Base-by-base conservation (phyloP, 2,888 invertebrate species). In the Chrysodeixis includens region DNA sequence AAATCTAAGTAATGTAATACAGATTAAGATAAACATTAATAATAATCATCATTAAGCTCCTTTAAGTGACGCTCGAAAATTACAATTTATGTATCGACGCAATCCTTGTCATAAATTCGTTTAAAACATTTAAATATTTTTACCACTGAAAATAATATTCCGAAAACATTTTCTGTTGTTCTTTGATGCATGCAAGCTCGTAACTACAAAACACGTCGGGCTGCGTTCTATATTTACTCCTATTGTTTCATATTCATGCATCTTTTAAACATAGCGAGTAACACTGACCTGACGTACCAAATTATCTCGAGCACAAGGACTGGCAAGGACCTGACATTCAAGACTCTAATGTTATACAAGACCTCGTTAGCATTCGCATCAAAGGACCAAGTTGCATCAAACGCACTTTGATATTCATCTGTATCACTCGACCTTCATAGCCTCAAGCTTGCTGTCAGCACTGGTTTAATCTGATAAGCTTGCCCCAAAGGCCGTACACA, bases 401-500 rank as follows among this genome's bases (percentile, higher is more conserved):
- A 40, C 35, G 16, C 20, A 7, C 52, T 8, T 0, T 51, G n/a
- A 32, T 32, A 18, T 16, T 16, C 32, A 53, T 51, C 53, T 71
- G 59, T 30, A 40, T 55, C 59, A 60, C 68, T 76, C 61, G 16
- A 55, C 26, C 51, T 18, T 7, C 30, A 20, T 63, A 54, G 46
- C 65, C 65, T 14, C 49, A 46, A 57, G 63, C 64, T 52, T 56
- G 63, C 61, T 67, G 74, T 79, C 77, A 67, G 56, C 66, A 54
- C 22, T 63, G 52, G 66, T 71, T 66, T 73, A 76, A 81, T 78
- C 66, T 59, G 76, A 78, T 79, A 81, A 79, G 56, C 71, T 71
- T 51, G 51, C 56, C 68, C 69, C 54, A 14, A 62, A 51, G 53
- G 52, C 53, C 35, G 14, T 70, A 62, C 69, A 74, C 79, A 68